A percentile compares a stretch with the other conserved stretches of the same genome.
These are phyloP conservation scores for Campoplex nolae DNA, from an alignment of 2,888 invertebrate species.

Conservation along the genomic window DNA sequence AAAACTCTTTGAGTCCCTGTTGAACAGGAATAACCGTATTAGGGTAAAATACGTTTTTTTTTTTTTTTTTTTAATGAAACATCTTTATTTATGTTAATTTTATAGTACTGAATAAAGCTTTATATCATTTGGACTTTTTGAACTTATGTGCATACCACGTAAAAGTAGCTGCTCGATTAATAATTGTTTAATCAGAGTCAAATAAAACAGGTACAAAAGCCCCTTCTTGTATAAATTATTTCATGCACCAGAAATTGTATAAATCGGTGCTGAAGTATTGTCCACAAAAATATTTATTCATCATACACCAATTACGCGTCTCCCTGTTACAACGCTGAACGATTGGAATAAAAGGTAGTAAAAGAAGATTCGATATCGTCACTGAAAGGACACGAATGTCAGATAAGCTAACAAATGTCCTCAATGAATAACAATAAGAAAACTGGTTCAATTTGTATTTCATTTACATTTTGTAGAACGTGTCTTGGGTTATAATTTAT, in stretches of 20 bases:
- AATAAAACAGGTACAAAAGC: not conserved
- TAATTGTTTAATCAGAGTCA: not conserved
- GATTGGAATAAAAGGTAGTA: not conserved
- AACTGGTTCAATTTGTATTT: slow-evolving; percentile 80
- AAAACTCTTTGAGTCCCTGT: too few species aligned
- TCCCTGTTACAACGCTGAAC: slow-evolving; percentile 18
- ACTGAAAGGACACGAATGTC: slow-evolving; percentile 72
- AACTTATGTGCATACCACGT: too few species aligned
- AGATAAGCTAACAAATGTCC: slow-evolving; percentile 82
- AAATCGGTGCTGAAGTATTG: slow-evolving; percentile 6
- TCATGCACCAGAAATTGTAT: not conserved
- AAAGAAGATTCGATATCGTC: slow-evolving; percentile 28
- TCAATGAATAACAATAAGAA: slow-evolving; percentile 82
- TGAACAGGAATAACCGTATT: too few species aligned
- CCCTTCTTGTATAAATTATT: not conserved
- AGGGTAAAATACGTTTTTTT: too few species aligned
- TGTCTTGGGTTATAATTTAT: slow-evolving; percentile 77
- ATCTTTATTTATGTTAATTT: too few species aligned
- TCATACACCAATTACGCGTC: slow-evolving; percentile 47
- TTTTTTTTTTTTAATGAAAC: too few species aligned
- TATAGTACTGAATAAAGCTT: too few species aligned
- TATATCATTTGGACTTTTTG: too few species aligned
- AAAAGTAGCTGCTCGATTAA: too few species aligned
- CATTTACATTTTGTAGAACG: slow-evolving; percentile 78
- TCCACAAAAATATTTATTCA: slow-evolving; percentile 8